Base-by-base conservation (phyloP, 1,140 invertebrate species). In the Choristoneura fumiferana region DNA sequence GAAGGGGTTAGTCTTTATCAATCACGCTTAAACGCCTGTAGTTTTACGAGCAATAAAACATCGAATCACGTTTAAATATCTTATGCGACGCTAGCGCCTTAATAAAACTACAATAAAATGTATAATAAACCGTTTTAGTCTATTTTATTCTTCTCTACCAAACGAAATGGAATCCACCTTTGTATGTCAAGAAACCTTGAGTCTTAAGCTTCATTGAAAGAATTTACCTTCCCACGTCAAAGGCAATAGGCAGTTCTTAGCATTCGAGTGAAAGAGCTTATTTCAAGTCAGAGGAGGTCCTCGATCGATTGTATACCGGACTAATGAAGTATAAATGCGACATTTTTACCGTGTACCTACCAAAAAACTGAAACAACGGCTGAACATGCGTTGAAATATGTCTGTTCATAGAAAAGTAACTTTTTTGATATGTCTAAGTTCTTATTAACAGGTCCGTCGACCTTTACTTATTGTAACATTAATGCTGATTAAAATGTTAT, bases 261-360 rank as follows among this genome's bases (percentile, higher is more conserved):
- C 43, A 22, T 35, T 36, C 13, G 14, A 54, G 13, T n/a, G 22
- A 22, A 49, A 49, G 17, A 17, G 43, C 18, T 49, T 49, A 49
- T 49, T 49, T 49, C 43, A 22, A 43, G 40, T 43, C 40, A 6
- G 10, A 5, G 5, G 13, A 53, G 49, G 13, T 34, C 29, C 29
- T 12, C 49, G 13, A 35, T 35, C 49, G 49, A 53, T 35, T 29
- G 49, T 12, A 14, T 29, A 22, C 18, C 49, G 18, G 33, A 9
- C 13, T 53, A 53, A 53, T 22, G 49, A 53, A 53, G 49, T 53
- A 17, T 53, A 53, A 53, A 53, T 53, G 49, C 49, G 49, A 3
- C 33, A n/a, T n/a, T n/a, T n/a, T n/a, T n/a, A n/a, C n/a, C n/a
- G n/a, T n/a, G n/a, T n/a, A n/a, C n/a, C n/a, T n/a, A n/a, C n/a